Percentiles rank a stretch among this genome's conserved stretches.
Conservation (phyloP, 1,140 invertebrate genomes). For the Magallana gigas region DNA sequence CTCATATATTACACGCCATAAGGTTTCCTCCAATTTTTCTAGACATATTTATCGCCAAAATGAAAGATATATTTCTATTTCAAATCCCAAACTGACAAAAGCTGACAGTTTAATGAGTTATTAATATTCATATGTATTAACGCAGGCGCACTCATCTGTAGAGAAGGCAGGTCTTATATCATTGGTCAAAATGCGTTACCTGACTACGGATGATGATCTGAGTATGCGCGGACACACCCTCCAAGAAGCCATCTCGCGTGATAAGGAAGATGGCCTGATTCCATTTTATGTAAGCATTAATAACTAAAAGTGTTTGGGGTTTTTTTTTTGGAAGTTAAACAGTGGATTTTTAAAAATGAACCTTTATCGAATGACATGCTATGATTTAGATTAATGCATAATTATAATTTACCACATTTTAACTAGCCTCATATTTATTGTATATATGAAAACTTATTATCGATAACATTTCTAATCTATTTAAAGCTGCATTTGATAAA, state of each 20-base stretch:
- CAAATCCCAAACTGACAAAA: background rate
- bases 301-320: no score
- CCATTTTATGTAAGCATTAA: conserved; percentile 92
- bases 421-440: no score
- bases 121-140: background rate
- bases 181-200: conserved; percentile 93
- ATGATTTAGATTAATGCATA: no score
- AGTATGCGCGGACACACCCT: conserved; percentile 91
- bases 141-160: conserved; percentile 94
- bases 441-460: no score
- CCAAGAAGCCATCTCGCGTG: conserved; percentile 88
- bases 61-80: background rate
- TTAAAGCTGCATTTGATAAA: no score
- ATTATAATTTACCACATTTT: no score
- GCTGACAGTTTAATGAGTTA: background rate
- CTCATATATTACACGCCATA: background rate
- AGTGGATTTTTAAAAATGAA: no score
- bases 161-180: conserved; percentile 96
- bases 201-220: conserved; percentile 88
- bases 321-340: no score
- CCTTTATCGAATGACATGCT: no score
- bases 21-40: background rate
- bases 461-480: no score
- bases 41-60: background rate
- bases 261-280: conserved; percentile 92